These are phyloP conservation scores for Xanthia togata DNA, from an alignment of 2,888 invertebrate species.

Conservation along the genomic window DNA sequence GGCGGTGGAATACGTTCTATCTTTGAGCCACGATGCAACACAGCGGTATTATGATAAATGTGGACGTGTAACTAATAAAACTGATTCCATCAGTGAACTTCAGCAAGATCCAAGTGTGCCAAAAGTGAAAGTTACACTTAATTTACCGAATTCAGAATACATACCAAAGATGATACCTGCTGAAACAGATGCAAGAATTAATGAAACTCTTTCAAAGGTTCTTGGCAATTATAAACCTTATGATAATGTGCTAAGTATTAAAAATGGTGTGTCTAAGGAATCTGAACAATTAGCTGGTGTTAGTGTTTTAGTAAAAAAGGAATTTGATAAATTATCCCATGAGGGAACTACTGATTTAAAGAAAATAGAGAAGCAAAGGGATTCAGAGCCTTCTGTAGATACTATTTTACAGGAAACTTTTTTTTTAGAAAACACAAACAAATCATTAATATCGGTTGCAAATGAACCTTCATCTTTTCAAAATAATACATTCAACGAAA, in stretches of 20 bases:
- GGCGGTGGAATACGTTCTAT: slow-evolving; percentile 80
- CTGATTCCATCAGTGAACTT: slow-evolving; percentile 22
- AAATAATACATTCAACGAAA: background rate
- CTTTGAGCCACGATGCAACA: slow-evolving; percentile 59
- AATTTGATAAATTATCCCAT: slow-evolving; percentile 76
- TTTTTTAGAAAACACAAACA: no score
- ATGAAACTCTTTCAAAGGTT: slow-evolving; percentile 60
- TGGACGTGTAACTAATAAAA: slow-evolving; percentile 46
- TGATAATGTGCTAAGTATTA: slow-evolving; percentile 66
- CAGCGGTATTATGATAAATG: slow-evolving; percentile 67
- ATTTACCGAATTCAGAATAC: slow-evolving; percentile 38
- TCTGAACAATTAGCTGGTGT: slow-evolving; percentile 75
- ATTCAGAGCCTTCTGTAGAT: slow-evolving; percentile 69
- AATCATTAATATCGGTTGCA: background rate
- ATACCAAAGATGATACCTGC: slow-evolving; percentile 48
- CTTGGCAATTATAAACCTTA: slow-evolving; percentile 50
- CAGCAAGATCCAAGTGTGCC: slow-evolving; percentile 25
- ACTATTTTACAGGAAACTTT: slow-evolving; percentile 73
- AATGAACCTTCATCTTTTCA: background rate
- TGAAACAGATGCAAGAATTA: slow-evolving; percentile 59
- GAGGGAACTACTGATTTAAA: slow-evolving; percentile 71
- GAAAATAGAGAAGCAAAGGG: slow-evolving; percentile 57
- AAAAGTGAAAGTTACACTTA: slow-evolving; percentile 42
- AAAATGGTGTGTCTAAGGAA: slow-evolving; percentile 72
- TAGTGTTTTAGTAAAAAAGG: slow-evolving; percentile 72